Evolutionary conservation across 2,888 invertebrate species (phyloP).

Genomic region (Acronicta alni): DNA sequence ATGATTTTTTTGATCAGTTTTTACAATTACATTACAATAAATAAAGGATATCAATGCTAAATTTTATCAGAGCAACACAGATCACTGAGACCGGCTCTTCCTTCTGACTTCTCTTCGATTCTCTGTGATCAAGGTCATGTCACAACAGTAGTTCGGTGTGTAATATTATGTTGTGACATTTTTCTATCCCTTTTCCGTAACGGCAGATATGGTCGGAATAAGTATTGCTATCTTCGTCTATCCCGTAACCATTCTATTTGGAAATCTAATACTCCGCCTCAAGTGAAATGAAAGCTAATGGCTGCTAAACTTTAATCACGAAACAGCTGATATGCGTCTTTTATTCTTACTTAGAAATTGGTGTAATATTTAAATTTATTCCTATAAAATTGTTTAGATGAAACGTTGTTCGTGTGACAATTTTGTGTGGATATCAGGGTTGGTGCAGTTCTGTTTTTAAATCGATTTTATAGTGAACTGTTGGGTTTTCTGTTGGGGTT

Average conservation of each 20-base stretch:
- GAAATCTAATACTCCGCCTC: constrained; percentile 58
- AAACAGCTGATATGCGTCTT: constrained; percentile 88
- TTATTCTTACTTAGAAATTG: constrained; percentile 69
- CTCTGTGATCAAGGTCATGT: constrained; percentile 77
- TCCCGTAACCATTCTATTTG: constrained; percentile 51
- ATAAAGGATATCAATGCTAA: no score
- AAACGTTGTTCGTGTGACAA: constrained; percentile 74
- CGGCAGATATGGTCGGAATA: constrained; percentile 31
- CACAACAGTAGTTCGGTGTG: constrained; percentile 59
- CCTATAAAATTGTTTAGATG: constrained; percentile 77
- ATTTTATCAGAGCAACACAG: constrained; percentile 9
- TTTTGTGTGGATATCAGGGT: constrained; percentile 84
- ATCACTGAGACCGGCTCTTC: not conserved
- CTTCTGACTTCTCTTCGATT: constrained; percentile 39
- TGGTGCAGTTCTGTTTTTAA: constrained; percentile 68
- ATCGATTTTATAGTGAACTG: constrained; percentile 58
- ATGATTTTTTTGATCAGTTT: no score
- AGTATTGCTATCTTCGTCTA: constrained; percentile 14
- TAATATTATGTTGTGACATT: constrained; percentile 31
- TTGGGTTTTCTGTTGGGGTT: constrained; percentile 70
- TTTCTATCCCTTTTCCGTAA: constrained; percentile 57
- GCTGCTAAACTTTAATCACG: constrained; percentile 80
- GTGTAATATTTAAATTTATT: constrained; percentile 64
- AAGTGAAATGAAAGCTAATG: constrained; percentile 83
- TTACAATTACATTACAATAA: no score